Conservation (phyloP, 92 coral and sea anemone species). For the Palythoa heliodiscus region DNA sequence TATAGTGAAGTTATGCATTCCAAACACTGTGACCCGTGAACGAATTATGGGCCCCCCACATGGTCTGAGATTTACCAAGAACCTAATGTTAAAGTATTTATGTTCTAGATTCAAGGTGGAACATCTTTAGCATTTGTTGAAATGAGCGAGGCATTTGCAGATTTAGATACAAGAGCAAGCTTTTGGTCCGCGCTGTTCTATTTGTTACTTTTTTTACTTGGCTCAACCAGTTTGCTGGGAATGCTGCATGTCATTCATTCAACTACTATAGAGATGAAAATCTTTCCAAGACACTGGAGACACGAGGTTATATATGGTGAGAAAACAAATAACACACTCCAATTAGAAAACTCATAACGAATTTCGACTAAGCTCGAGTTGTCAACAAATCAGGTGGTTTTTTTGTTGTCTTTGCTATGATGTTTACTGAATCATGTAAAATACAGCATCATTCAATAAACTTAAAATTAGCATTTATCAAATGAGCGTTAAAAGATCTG, state of each 20-base stretch:
- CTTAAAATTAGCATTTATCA: too few relatives aligned
- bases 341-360: too few relatives aligned
- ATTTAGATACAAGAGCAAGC: constrained; percentile 55
- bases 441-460: too few relatives aligned
- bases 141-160: constrained; percentile 81
- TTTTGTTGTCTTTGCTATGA: too few relatives aligned
- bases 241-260: constrained; percentile 75
- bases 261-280: constrained; percentile 60
- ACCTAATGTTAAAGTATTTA: not conserved
- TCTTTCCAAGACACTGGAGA: constrained; percentile 71
- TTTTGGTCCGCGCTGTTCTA: constrained; percentile 84
- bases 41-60: too few relatives aligned
- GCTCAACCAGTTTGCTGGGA: constrained; percentile 82
- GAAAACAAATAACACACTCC: not conserved
- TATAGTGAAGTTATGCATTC: too few relatives aligned
- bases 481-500: too few relatives aligned
- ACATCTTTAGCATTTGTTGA: constrained; percentile 92
- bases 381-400: too few relatives aligned
- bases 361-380: too few relatives aligned
- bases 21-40: too few relatives aligned
- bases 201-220: constrained; percentile 77
- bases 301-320: constrained; percentile 82
- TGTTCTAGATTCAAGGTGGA: constrained; percentile 83
- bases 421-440: too few relatives aligned
- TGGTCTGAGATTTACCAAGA: too few relatives aligned